phyloP scores from a whole-genome alignment of 2,888 invertebrate genomes.

The Athalia circularis region DNA sequence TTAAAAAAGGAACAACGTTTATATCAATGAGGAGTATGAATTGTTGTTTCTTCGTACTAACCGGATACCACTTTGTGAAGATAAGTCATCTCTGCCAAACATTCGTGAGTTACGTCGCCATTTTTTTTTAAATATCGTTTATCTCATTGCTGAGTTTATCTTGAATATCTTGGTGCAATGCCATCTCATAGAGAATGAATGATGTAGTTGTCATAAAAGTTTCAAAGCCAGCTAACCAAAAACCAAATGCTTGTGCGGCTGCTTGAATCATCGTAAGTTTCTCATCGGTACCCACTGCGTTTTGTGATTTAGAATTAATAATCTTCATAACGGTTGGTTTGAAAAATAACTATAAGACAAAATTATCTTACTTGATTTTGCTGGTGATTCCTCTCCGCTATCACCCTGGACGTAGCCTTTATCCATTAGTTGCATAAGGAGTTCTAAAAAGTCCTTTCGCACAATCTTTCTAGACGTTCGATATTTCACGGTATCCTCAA shows the following conservation, averaged over 20 bases:
- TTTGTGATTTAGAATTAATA: no score
- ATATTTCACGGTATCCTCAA: conserved; percentile 66
- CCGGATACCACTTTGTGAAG: conserved; percentile 73
- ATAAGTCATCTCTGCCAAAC: conserved; percentile 74
- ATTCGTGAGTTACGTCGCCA: conserved; percentile 71
- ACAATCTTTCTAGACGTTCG: conserved; percentile 63
- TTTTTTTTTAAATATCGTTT: conserved; percentile 65
- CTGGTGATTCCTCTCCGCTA: conserved; percentile 45
- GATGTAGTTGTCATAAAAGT: conserved; percentile 75
- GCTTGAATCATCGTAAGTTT: conserved; percentile 71
- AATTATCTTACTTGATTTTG: not conserved
- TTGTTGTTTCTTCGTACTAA: conserved; percentile 47
- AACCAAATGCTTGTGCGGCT: conserved; percentile 74
- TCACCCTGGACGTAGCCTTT: conserved; percentile 60
- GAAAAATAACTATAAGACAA: no score
- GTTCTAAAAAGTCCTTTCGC: conserved; percentile 70
- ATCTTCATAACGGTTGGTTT: no score
- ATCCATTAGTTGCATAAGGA: conserved; percentile 68
- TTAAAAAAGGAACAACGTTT: not conserved
- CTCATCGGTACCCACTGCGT: conserved; percentile 40
- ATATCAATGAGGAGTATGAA: not conserved
- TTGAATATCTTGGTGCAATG: conserved; percentile 72
- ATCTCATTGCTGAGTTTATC: conserved; percentile 71
- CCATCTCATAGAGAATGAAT: conserved; percentile 74
- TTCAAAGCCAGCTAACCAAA: conserved; percentile 76